phyloP scores from a whole-genome alignment of 2,888 invertebrate genomes.

The Eurytoma californica region DNA sequence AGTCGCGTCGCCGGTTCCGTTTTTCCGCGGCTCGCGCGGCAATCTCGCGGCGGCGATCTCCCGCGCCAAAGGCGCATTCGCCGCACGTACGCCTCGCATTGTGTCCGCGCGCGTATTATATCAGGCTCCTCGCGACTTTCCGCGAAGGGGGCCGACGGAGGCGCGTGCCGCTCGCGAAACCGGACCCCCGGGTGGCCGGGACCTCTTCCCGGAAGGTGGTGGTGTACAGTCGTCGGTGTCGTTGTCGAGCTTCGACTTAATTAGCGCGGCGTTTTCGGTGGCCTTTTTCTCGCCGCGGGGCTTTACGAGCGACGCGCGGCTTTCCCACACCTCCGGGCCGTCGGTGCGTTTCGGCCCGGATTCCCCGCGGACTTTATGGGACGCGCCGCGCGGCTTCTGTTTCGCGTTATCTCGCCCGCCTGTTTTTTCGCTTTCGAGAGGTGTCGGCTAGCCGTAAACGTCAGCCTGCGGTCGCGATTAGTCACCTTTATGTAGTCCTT shows the following conservation, averaged over 20 bases:
- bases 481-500: no score
- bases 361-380: background rate
- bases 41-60: background rate
- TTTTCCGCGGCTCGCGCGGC: background rate
- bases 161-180: conserved; percentile 32
- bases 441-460: no score
- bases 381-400: conserved; percentile 1
- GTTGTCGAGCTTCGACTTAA: background rate
- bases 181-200: conserved; percentile 5
- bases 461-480: no score
- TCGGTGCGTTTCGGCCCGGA: background rate
- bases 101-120: conserved; percentile 33
- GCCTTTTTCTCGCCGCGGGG: no score
- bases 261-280: no score
- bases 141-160: conserved; percentile 32
- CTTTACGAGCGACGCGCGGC: no score
- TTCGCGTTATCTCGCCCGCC: background rate
- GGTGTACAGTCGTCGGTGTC: background rate
- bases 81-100: conserved; percentile 21
- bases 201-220: conserved; percentile 8
- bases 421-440: no score
- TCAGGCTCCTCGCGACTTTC: conserved; percentile 33
- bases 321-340: conserved; percentile 15
- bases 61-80: background rate
- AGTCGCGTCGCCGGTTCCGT: conserved; percentile 32